phyloP scores from a whole-genome alignment of 2,797 vertebrate genomes.

The Oryzias dopingdopingensis region DNA sequence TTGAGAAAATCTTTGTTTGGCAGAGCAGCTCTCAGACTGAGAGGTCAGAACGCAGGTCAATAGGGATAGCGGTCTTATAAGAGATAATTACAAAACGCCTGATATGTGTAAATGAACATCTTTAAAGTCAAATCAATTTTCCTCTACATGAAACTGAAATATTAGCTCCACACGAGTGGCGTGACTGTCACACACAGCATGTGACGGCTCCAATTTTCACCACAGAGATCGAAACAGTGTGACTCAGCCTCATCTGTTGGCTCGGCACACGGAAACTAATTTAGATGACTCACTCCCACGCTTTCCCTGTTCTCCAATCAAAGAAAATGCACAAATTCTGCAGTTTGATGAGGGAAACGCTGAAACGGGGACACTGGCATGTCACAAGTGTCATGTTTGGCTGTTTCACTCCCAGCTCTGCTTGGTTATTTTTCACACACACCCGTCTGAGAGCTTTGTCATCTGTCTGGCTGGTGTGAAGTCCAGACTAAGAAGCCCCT shows the following conservation, averaged over 20 bases:
- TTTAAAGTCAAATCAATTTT: background rate
- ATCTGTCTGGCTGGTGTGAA: slow-evolving; percentile 67
- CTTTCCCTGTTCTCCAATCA: too few species aligned
- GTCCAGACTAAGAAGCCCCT: slow-evolving; percentile 40
- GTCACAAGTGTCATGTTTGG: slow-evolving; percentile 17
- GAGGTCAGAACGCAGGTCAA: slow-evolving; percentile 27
- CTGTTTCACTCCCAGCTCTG: background rate
- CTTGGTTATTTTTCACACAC: slow-evolving; percentile 59
- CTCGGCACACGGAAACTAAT: too few species aligned
- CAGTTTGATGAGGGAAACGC: too few species aligned
- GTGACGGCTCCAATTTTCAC: too few species aligned
- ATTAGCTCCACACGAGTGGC: too few species aligned
- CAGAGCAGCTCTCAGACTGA: slow-evolving; percentile 5
- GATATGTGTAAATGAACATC: too few species aligned
- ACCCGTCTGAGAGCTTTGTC: slow-evolving; percentile 46
- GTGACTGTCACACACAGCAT: too few species aligned
- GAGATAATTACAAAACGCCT: too few species aligned
- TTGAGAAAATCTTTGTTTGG: background rate
- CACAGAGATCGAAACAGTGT: too few species aligned
- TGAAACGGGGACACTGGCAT: slow-evolving; percentile 34
- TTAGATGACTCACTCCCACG: too few species aligned
- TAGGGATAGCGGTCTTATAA: background rate
- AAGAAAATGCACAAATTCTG: too few species aligned
- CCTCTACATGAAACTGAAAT: background rate
- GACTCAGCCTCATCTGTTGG: too few species aligned